These are phyloP conservation scores for Periophthalmodon schlosseri DNA, from an alignment of 2,113 vertebrate genomes.

Conservation along the genomic window DNA sequence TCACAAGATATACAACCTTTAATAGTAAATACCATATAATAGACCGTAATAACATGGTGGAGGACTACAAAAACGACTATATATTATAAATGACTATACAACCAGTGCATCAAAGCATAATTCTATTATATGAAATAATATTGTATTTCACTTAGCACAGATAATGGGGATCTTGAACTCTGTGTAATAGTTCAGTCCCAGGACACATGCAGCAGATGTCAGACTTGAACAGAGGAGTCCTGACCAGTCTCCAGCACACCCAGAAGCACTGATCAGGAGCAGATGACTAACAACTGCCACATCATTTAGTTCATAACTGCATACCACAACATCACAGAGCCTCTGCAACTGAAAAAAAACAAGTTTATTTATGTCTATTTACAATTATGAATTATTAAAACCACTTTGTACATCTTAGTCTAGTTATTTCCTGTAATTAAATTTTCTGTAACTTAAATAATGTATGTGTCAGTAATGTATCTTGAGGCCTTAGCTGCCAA, in stretches of 20 bases:
- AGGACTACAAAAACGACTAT: no score
- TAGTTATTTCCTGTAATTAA: no score
- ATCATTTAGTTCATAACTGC: conserved; percentile 42
- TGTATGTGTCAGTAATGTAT: no score
- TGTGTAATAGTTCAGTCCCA: conserved; percentile 23
- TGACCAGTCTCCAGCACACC: conserved; percentile 55
- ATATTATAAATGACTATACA: no score
- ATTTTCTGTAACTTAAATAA: no score
- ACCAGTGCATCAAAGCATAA: no score
- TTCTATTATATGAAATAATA: background rate
- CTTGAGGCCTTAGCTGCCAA: no score
- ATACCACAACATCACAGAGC: conserved; percentile 46
- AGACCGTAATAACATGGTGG: no score
- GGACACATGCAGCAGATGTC: conserved; percentile 52
- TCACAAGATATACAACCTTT: no score
- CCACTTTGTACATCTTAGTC: background rate
- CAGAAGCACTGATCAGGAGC: conserved; percentile 55
- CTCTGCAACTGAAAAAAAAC: conserved; percentile 34
- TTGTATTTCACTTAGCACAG: background rate
- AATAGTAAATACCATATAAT: no score
- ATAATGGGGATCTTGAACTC: no score
- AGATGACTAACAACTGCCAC: conserved; percentile 56
- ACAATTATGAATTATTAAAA: background rate
- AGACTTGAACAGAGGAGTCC: conserved; percentile 32
- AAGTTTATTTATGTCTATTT: background rate